Conservation (phyloP, 1,140 invertebrate species). For the Pogonus chalceus region DNA sequence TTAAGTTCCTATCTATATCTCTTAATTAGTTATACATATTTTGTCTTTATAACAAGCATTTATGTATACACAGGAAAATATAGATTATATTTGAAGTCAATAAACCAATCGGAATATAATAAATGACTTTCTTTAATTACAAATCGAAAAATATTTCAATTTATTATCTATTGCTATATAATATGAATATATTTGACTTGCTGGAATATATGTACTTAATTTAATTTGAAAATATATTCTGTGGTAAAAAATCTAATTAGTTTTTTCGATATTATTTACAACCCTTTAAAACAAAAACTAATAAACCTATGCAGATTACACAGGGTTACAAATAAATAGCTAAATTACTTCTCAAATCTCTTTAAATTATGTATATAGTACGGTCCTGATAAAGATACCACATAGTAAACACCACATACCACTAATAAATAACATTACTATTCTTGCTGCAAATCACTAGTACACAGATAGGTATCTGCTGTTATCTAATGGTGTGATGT, state of each 20-base stretch:
- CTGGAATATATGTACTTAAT: neutral
- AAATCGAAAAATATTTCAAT: neutral
- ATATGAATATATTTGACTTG: neutral
- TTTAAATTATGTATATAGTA: neutral
- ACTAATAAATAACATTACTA: neutral
- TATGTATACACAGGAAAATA: neutral
- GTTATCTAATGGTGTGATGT: conserved; percentile 7
- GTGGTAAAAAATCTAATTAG: neutral
- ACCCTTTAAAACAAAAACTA: neutral
- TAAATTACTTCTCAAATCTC: neutral
- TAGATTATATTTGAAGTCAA: neutral
- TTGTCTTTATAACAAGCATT: neutral
- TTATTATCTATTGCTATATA: too few species aligned
- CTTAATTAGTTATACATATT: neutral
- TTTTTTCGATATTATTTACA: neutral
- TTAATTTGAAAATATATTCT: neutral
- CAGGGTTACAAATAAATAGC: neutral
- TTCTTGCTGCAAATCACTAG: neutral
- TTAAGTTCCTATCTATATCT: too few species aligned
- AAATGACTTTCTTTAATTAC: neutral
- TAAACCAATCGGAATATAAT: neutral
- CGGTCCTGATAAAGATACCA: neutral
- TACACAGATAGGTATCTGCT: neutral
- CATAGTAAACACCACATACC: neutral
- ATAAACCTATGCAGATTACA: neutral